Conservation (phyloP, 2,113 vertebrate genomes). For the Trichechus manatus region DNA sequence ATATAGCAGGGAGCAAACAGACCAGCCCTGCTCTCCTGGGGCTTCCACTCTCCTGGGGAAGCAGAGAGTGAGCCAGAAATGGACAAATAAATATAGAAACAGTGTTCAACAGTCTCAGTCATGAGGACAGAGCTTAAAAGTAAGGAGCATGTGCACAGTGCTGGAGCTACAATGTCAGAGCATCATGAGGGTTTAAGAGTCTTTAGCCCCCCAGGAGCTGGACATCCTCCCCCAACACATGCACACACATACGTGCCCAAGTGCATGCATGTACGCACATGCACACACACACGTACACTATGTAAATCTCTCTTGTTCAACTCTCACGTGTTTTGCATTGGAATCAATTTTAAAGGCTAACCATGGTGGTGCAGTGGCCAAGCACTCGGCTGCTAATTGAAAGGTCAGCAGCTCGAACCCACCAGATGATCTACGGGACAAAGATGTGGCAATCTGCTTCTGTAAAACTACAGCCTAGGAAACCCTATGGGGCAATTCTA, state of each 20-base stretch:
- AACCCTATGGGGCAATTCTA: too few species aligned
- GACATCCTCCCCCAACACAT: not conserved
- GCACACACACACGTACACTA: not conserved
- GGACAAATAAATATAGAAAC: not conserved
- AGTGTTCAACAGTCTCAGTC: not conserved
- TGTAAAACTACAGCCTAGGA: not conserved
- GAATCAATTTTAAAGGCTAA: not conserved
- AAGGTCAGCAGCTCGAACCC: too few species aligned
- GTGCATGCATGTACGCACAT: too few species aligned
- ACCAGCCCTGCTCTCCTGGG: not conserved
- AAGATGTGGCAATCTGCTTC: not conserved
- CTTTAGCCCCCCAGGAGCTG: not conserved
- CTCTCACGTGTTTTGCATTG: not conserved
- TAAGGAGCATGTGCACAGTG: not conserved
- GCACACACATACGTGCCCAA: not conserved
- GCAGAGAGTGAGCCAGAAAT: not conserved
- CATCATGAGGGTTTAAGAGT: not conserved
- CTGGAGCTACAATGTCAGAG: not conserved
- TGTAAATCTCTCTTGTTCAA: not conserved
- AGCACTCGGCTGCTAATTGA: too few species aligned
- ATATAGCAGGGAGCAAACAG: not conserved
- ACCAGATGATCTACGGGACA: too few species aligned
- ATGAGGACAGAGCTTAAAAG: not conserved
- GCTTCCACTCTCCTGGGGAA: not conserved
- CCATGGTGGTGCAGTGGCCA: too few species aligned